Base-by-base conservation (phyloP, 2,888 invertebrate genomes). In the Sturmia bella region DNA sequence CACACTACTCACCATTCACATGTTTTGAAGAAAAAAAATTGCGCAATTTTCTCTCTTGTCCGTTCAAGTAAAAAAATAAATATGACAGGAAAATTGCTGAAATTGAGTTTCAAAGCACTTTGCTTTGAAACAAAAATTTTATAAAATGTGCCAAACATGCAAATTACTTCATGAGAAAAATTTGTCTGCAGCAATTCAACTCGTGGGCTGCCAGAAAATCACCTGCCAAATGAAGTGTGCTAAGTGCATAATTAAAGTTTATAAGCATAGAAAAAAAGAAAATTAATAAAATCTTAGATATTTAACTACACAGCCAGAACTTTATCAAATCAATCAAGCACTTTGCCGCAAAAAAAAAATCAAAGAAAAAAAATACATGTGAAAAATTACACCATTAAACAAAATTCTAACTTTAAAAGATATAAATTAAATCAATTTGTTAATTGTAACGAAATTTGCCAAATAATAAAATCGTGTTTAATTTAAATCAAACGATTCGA, bases 351-450 rank as follows among this genome's bases (percentile, higher is more conserved):
- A 32, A 32, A 32, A 32, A 27, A 27, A 27, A 45, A 24, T 17
- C 27, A 13, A n/a, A 59, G n/a, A 17, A n/a, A 27, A 3, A 72
- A 39, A 27, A 72, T 32, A 52, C 17, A 32, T 41, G 61, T 59
- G 37, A 59, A 39, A 70, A 59, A 59, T 57, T 59, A 50, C 45
- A 56, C 54, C 39, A 50, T 12, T 59, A 57, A 48, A 43, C 21
- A 61, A 12, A 19, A 37, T 59, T 43, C 21, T 54, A 74, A 32
- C 32, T 24, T 39, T 11, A 48, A 75, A 19, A 57, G 9, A 57
- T 27, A 77, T 41, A 64, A 64, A 27, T 21, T 17, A 57, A 66
- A 57, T 64, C 59, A 76, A 76, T 76, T 76, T 76, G 68, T 52
- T 61, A 52, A 69, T 61, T 43, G 43, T 19, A 32, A 43, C 37